Evolutionary conservation across 2,113 vertebrate species (phyloP).

Genomic region (Motacilla alba): DNA sequence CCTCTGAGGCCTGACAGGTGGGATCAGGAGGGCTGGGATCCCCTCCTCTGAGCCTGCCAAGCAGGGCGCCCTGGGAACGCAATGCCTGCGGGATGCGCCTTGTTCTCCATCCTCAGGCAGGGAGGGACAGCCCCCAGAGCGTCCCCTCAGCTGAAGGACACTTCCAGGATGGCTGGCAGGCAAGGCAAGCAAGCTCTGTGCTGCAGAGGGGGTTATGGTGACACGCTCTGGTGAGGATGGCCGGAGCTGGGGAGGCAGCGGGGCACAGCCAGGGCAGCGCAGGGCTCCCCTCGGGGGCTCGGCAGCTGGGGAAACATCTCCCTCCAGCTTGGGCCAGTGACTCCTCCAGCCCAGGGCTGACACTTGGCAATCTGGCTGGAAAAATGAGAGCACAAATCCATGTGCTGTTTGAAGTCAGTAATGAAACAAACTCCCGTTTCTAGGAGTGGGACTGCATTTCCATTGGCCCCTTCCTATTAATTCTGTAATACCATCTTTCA

Average conservation of each 20-base stretch:
- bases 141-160: neutral
- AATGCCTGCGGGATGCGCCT: neutral
- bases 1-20: neutral
- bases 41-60: neutral
- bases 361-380: slow-evolving; percentile 30
- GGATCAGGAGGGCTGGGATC: neutral
- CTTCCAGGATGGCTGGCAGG: neutral
- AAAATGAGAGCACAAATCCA: slow-evolving; percentile 21
- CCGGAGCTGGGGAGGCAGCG: neutral
- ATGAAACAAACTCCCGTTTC: slow-evolving; percentile 16
- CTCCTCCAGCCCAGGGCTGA: neutral
- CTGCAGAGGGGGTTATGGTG: rapidly evolving
- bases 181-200: neutral
- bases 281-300: neutral
- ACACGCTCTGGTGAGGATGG: neutral
- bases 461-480: slow-evolving; percentile 10
- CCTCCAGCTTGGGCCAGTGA: neutral
- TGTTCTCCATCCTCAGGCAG: neutral
- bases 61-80: neutral
- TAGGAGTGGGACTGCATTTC: slow-evolving; percentile 39
- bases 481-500: slow-evolving; percentile 8
- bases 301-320: neutral
- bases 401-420: slow-evolving; percentile 24
- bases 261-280: neutral
- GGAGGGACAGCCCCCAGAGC: neutral